Percentiles rank a stretch among this genome's conserved stretches.
These are phyloP conservation scores for Corythornis cristatus DNA, from an alignment of 2,113 vertebrate species.

Conservation along the genomic window DNA sequence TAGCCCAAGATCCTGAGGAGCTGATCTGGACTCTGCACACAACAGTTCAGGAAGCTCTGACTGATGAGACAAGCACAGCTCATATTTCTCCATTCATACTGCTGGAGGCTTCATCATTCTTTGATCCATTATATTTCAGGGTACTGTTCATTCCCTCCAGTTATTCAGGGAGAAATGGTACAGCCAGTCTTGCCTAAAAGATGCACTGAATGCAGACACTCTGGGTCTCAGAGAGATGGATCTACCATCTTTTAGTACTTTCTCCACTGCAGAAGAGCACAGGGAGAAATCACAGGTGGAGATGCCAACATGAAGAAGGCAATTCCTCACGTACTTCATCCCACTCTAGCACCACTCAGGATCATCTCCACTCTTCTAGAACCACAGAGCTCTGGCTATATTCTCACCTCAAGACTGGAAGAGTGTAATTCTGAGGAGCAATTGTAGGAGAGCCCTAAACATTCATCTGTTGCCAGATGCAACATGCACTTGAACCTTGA, in stretches of 20 bases:
- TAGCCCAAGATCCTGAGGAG: not conserved
- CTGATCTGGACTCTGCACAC: not conserved
- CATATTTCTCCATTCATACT: not conserved
- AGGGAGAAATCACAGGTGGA: not conserved
- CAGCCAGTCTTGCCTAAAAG: not conserved
- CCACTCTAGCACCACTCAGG: rapidly evolving
- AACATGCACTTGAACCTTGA: rapidly evolving
- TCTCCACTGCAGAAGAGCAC: not conserved
- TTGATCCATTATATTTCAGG: not conserved
- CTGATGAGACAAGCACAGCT: not conserved
- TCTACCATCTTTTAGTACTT: not conserved
- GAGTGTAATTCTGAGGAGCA: not conserved
- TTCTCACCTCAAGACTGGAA: not conserved
- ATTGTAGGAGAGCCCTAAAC: not conserved
- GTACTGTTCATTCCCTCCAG: not conserved
- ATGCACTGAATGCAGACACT: not conserved
- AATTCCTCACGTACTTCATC: not conserved
- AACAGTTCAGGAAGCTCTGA: not conserved
- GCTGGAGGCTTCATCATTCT: not conserved
- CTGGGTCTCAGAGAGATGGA: rapidly evolving
- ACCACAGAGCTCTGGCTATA: not conserved
- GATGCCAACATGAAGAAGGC: not conserved
- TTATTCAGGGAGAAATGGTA: not conserved
- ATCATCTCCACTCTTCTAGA: not conserved
- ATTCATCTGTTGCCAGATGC: not conserved